Evolutionary conservation across 2,888 invertebrate species (phyloP).

Genomic region (Sarcophaga subvicina): DNA sequence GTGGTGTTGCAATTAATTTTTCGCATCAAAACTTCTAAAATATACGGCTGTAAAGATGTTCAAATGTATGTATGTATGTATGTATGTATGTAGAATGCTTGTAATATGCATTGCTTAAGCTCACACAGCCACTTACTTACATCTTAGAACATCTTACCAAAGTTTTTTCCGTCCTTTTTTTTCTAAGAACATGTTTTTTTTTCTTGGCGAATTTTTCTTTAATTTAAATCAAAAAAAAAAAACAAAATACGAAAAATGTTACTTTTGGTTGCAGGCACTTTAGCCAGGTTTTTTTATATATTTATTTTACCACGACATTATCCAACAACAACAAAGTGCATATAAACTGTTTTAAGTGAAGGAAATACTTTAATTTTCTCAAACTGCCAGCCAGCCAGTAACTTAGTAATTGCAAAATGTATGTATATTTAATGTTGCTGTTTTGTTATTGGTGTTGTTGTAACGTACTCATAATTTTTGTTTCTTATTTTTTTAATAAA

Average conservation of each 20-base stretch:
- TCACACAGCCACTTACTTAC: background rate
- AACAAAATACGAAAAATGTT: background rate
- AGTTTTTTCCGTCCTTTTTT: background rate
- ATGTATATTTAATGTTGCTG: background rate
- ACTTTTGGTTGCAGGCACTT: background rate
- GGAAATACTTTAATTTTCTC: slow-evolving; percentile 31
- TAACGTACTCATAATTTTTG: background rate
- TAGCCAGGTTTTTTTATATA: background rate
- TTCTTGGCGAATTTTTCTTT: slow-evolving; percentile 13
- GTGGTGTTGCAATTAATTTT: slow-evolving; percentile 70
- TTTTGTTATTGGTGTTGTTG: slow-evolving; percentile 5
- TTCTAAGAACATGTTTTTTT: background rate
- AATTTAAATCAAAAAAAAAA: slow-evolving; percentile 21
- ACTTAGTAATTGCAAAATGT: slow-evolving; percentile 42
- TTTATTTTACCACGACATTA: background rate
- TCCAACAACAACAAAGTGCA: background rate
- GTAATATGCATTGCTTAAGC: background rate
- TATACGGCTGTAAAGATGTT: slow-evolving; percentile 5
- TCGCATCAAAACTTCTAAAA: slow-evolving; percentile 62
- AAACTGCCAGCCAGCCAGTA: background rate
- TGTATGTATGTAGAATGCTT: background rate
- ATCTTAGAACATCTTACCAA: background rate
- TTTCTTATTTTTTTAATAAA: background rate
- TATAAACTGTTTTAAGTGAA: slow-evolving; percentile 10
- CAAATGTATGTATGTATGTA: background rate